These are phyloP conservation scores for Podabrus alpinus DNA, from an alignment of 2,888 invertebrate genomes.

Conservation along the genomic window DNA sequence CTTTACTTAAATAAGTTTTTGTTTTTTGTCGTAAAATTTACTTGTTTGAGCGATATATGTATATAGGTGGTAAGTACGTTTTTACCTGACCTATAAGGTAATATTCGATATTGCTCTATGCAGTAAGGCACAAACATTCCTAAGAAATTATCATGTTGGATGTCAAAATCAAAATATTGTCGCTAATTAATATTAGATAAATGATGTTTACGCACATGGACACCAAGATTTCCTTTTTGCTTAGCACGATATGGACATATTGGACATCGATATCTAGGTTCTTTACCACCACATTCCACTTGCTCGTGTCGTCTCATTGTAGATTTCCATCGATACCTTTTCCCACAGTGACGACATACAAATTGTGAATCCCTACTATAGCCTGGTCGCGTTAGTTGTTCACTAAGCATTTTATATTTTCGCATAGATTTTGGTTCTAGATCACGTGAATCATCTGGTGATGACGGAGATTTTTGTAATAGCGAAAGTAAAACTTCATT, in stretches of 20 bases:
- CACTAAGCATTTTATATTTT: conserved; percentile 33
- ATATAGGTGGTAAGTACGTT: not conserved
- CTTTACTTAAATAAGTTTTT: not conserved
- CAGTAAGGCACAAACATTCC: not conserved
- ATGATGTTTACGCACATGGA: conserved; percentile 81
- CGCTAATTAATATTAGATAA: not conserved
- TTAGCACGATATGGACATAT: conserved; percentile 82
- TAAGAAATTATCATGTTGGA: not conserved
- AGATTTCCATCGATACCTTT: conserved; percentile 85
- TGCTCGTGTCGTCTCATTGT: conserved; percentile 83
- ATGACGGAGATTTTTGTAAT: conserved; percentile 27
- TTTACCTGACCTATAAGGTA: not conserved
- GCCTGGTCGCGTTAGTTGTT: conserved; percentile 39
- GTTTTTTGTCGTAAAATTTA: not conserved
- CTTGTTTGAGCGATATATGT: not conserved
- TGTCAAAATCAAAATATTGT: not conserved
- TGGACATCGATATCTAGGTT: conserved; percentile 81
- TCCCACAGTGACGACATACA: conserved; percentile 80
- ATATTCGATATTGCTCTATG: not conserved
- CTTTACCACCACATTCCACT: conserved; percentile 81
- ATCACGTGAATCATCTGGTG: conserved; percentile 26
- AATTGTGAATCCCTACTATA: conserved; percentile 62
- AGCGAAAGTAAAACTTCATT: conserved; percentile 35
- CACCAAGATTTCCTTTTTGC: conserved; percentile 80
- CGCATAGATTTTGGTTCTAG: conserved; percentile 51